A percentile compares a stretch with the other conserved stretches of the same genome.
Conservation (phyloP, 2,113 vertebrate species). For the Alligator mississippiensis region DNA sequence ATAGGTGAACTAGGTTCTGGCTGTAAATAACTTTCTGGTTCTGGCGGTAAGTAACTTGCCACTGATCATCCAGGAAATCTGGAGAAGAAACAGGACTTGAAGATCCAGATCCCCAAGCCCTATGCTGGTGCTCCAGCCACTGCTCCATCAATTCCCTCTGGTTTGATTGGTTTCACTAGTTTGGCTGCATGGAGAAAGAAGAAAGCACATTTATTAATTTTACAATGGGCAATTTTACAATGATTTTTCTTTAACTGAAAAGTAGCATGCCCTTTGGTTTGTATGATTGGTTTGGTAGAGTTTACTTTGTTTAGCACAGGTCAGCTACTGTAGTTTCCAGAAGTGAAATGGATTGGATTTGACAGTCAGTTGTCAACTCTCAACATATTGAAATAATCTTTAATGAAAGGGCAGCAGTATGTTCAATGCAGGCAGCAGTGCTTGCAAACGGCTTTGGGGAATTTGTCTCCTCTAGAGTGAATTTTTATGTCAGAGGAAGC, state of each 20-base stretch:
- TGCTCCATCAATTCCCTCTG: not conserved
- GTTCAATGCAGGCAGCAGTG: not conserved
- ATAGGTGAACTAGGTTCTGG: too few species aligned
- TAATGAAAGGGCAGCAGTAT: not conserved
- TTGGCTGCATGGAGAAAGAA: not conserved
- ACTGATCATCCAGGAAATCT: not conserved
- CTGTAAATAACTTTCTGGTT: not conserved
- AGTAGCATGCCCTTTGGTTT: not conserved
- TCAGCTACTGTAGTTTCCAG: not conserved
- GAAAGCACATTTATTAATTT: not conserved
- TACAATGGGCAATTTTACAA: not conserved
- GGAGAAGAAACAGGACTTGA: not conserved
- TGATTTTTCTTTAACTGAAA: not conserved
- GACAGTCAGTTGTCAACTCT: not conserved
- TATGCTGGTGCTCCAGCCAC: not conserved
- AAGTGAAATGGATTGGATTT: not conserved
- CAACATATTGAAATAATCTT: conserved; percentile 14
- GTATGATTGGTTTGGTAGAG: not conserved
- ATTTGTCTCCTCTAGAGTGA: conserved; percentile 3
- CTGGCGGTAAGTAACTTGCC: not conserved
- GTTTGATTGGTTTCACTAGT: not conserved
- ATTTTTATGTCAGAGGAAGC: conserved; percentile 16
- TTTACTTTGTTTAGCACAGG: not conserved
- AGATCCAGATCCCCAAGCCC: not conserved
- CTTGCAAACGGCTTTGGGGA: not conserved